Base-by-base conservation (phyloP, 2,113 vertebrate genomes). In the Rhinoptilus africanus region DNA sequence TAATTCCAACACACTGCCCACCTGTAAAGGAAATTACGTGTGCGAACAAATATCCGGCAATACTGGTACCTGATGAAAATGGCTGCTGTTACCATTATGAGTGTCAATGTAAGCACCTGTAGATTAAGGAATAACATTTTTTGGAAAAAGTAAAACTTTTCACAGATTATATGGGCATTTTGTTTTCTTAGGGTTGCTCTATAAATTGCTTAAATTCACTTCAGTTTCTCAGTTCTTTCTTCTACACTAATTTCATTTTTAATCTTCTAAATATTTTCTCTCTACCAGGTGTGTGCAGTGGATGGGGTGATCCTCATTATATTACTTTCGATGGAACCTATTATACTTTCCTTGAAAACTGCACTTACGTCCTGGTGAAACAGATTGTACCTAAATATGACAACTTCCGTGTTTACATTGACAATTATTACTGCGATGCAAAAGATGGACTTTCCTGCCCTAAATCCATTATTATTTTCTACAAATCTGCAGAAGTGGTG, bases 41-140 rank as follows among this genome's bases (percentile, higher is more conserved):
- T 78, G 81, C 98, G 19, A 99, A 99, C 62, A 98, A 97, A 81
- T 98, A 98, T 73, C 91, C 98, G 0, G 97, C 99, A 50, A 53
- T 99, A 51, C 90, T 98, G 78, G 98, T 98, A 45, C 96, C 85
- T 28, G 98, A 99, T 68, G 89, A 98, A 34, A 91, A 98, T 1
- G 24, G 96, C 84, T 99, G 99, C 93, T 99, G 99, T 84, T 71
- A 98, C 10, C 57, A 98, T 23, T 98, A 98, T 10, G 97, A 97
- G n/a, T 99, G 99, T 93, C 98, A 99, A 96, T 99, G 99, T 99
- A 97, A 99, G 99, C 69, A 56, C 45, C 35, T 35, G 28, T 6
- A 67, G 68, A 77, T 69, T 56, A 45, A 57, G 17, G 21, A 92
- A 37, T 50, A 56, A 48, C 2, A 2, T 14, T 32, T 51, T 56